Percentiles rank a stretch among this genome's conserved stretches.
Conservation (phyloP, 2,113 vertebrate genomes). For the Barbus barbus region DNA sequence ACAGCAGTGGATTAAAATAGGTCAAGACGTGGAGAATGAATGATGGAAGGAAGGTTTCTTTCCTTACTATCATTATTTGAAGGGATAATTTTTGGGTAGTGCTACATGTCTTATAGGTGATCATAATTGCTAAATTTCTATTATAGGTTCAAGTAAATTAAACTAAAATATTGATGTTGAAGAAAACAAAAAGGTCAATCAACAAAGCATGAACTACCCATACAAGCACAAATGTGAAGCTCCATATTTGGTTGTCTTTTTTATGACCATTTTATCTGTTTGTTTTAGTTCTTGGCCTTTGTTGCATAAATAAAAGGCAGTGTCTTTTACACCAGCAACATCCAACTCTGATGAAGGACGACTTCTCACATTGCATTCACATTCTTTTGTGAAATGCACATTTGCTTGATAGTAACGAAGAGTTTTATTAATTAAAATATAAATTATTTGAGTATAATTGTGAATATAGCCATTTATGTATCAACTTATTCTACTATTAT, state of each 20-base stretch:
- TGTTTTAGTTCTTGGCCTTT: no score
- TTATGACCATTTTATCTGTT: background rate
- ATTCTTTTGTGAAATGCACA: background rate
- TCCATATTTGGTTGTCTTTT: no score
- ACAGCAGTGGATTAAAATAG: conserved; percentile 34
- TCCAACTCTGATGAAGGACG: background rate
- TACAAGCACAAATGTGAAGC: no score
- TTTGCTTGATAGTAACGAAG: background rate
- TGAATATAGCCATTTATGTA: no score
- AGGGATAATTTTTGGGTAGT: background rate
- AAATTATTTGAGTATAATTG: no score
- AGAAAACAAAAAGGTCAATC: background rate
- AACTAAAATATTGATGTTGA: background rate
- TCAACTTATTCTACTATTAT: no score
- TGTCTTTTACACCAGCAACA: background rate
- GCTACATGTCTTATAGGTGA: background rate
- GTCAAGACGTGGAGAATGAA: conserved; percentile 13
- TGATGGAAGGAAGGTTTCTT: background rate
- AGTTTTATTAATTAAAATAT: no score
- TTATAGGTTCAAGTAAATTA: background rate
- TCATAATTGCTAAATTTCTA: background rate
- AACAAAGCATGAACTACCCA: no score
- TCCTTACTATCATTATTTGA: no score
- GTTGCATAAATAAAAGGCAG: no score
- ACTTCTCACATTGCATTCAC: background rate